Percentiles rank a stretch among this genome's conserved stretches.
phyloP scores from a whole-genome alignment of 2,888 invertebrate species.

The Himalopsyche tibetana region DNA sequence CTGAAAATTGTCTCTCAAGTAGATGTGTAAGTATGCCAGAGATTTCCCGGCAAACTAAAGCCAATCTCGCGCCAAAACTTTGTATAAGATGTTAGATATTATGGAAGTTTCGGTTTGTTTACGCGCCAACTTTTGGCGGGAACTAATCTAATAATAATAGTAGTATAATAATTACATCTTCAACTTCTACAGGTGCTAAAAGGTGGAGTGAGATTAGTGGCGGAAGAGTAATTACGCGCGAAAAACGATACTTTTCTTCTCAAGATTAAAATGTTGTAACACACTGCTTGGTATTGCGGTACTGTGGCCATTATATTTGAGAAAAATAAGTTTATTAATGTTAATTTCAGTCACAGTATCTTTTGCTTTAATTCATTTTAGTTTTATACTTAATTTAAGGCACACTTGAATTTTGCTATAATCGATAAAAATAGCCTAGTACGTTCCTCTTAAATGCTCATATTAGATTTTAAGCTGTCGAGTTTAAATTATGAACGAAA shows the following conservation, averaged over 20 bases:
- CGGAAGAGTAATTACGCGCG: slow-evolving; percentile 1
- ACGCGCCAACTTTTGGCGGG: slow-evolving; percentile 38
- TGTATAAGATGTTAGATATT: slow-evolving; percentile 25
- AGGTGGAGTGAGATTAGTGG: neutral
- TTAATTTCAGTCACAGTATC: too few species aligned
- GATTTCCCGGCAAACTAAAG: slow-evolving; percentile 15
- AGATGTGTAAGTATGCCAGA: neutral
- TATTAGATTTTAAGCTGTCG: too few species aligned
- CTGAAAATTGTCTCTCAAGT: slow-evolving; percentile 8
- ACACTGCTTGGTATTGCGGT: too few species aligned
- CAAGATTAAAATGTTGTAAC: too few species aligned
- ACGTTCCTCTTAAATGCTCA: too few species aligned
- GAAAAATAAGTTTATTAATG: too few species aligned
- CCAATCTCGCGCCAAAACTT: slow-evolving; percentile 40
- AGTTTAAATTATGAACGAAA: too few species aligned
- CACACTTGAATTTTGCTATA: too few species aligned
- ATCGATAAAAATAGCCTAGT: too few species aligned
- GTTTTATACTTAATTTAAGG: too few species aligned
- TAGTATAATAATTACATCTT: slow-evolving; percentile 20
- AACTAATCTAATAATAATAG: slow-evolving; percentile 35
- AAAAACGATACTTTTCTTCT: too few species aligned
- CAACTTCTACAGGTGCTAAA: neutral
- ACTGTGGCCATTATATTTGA: too few species aligned
- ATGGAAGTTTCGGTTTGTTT: slow-evolving; percentile 35
- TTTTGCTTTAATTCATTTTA: neutral